A percentile compares a stretch with the other conserved stretches of the same genome.
These are phyloP conservation scores for Clytia hemisphaerica DNA, from an alignment of 30 jellyfish, hydroid and myxozoan species.

Conservation along the genomic window DNA sequence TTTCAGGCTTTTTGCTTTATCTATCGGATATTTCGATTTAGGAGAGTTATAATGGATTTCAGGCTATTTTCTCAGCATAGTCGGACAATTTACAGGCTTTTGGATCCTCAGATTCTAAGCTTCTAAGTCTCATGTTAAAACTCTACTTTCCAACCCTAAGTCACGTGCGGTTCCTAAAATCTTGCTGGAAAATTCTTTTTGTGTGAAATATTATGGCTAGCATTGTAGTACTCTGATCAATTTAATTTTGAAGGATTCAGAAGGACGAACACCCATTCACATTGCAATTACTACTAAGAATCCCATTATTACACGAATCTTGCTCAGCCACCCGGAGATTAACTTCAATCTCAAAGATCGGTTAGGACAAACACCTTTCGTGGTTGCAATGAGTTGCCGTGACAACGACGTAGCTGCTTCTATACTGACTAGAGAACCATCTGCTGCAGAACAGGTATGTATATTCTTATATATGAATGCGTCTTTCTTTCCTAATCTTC, in stretches of 20 bases:
- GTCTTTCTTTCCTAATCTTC: not conserved
- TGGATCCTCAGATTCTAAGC: too few relatives aligned
- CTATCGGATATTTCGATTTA: too few relatives aligned
- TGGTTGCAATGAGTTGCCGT: slow-evolving; percentile 85
- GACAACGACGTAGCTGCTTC: slow-evolving; percentile 87
- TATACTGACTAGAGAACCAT: slow-evolving; percentile 75
- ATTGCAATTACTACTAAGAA: slow-evolving; percentile 76
- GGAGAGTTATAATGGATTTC: too few relatives aligned
- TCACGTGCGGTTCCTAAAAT: too few relatives aligned
- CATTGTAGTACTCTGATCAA: too few relatives aligned
- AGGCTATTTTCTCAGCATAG: too few relatives aligned
- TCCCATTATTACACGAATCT: slow-evolving; percentile 69
- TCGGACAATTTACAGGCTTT: too few relatives aligned
- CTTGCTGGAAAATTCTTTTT: too few relatives aligned
- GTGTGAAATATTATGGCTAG: too few relatives aligned
- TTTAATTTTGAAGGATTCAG: slow-evolving; percentile 95
- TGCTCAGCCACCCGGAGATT: slow-evolving; percentile 84
- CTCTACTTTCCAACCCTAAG: too few relatives aligned
- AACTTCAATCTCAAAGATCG: slow-evolving; percentile 74
- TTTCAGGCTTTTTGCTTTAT: too few relatives aligned
- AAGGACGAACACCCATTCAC: slow-evolving; percentile 84
- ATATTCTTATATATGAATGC: not conserved
- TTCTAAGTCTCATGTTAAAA: too few relatives aligned
- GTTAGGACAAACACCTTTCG: slow-evolving; percentile 76
- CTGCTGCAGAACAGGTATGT: slow-evolving; percentile 83